Conservation (phyloP, 1,140 invertebrate genomes). For the Dendroctonus ponderosae region DNA sequence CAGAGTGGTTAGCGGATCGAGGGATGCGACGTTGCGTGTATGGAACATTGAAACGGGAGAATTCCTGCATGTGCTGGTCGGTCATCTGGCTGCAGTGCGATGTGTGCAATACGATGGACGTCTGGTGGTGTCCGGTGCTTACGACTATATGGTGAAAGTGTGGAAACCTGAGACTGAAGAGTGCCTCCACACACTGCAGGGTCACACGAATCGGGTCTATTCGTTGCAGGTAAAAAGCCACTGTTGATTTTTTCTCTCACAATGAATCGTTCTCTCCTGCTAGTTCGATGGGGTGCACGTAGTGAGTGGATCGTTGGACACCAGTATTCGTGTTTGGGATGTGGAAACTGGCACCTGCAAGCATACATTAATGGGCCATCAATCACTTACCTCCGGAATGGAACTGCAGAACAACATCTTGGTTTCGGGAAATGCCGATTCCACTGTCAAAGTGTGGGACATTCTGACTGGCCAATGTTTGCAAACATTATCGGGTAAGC, state of each 20-base stretch:
- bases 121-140: constrained; percentile 93
- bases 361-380: constrained; percentile 96
- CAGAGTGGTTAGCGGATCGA: constrained; percentile 94
- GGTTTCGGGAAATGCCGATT: constrained; percentile 98
- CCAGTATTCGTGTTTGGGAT: constrained; percentile 98
- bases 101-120: constrained; percentile 99
- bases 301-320: constrained; percentile 97
- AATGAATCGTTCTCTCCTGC: too few relatives aligned
- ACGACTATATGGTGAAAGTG: constrained; percentile 98
- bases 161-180: constrained; percentile 96
- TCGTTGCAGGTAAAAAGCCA: constrained; percentile 80
- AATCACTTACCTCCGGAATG: constrained; percentile 97
- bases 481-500: constrained; percentile 88
- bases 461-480: constrained; percentile 95
- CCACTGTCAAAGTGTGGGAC: constrained; percentile 99
- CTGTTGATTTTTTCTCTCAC: constrained; percentile 16
- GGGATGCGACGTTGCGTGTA: constrained; percentile 92
- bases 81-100: constrained; percentile 94
- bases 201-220: constrained; percentile 98
- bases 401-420: constrained; percentile 94
- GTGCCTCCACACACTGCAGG: constrained; percentile 92
- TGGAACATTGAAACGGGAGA: constrained; percentile 93
- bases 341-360: constrained; percentile 87
- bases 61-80: constrained; percentile 90
- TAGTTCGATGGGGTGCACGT: constrained; percentile 97